Base-by-base conservation (phyloP, 1,140 invertebrate genomes). In the Zaprionus ornatus region DNA sequence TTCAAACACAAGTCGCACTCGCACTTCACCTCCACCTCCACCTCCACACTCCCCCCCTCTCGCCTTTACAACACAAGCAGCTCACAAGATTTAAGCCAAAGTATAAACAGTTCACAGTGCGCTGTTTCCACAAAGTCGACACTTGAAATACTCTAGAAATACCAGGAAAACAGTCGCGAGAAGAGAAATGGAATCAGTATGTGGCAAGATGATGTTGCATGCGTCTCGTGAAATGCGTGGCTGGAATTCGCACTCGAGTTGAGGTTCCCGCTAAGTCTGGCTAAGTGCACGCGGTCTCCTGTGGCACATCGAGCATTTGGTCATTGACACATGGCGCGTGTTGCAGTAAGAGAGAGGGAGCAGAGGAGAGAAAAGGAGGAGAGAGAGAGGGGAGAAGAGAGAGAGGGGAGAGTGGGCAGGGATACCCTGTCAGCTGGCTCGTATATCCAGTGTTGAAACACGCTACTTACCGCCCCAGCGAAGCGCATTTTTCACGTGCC, bases 271-370 rank as follows among this genome's bases (percentile, higher is more conserved):
- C 40, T 45, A 45, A 45, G 40, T 55, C 23, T 13, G 23, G 15
- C 19, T 29, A 55, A 55, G 52, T 56, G 52, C 63, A 55, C 21
- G n/a, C 50, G 6, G n/a, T 56, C 27, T 59, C 66, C 40, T 37
- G 66, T 50, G 50, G 37, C 50, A 45, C 50, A 69, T 74, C 21
- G 55, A 74, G 64, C 55, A 62, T 57, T 70, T 74, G 65, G 66
- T 74, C 72, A 74, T 63, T 74, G 72, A 74, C 72, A 74, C 61
- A 69, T 32, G 15, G 72, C 37, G 48, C 37, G 37, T 61, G 64
- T 32, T 21, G 40, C 32, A 54, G 35, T 40, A 25, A 27, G 42
- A 13, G 25, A 17, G 23, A 37, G 21, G 15, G 21, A n/a, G n/a
- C n/a, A n/a, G n/a, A n/a, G n/a, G n/a, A n/a, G n/a, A n/a, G n/a